These are phyloP conservation scores for Pangasianodon gigas DNA, from an alignment of 2,113 vertebrate species.

Conservation along the genomic window DNA sequence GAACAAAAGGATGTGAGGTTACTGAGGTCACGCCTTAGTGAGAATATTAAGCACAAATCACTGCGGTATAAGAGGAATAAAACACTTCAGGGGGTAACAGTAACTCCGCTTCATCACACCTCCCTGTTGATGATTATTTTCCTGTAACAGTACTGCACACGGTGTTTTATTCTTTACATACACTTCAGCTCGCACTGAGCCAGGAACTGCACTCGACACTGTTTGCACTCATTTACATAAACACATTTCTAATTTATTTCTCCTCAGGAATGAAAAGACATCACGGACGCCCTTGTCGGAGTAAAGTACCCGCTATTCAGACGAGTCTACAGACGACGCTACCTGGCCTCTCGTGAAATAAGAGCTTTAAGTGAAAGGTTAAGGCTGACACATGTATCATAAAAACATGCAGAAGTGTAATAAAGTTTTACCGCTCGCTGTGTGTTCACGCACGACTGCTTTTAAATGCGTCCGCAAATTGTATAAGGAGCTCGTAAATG, in stretches of 20 bases:
- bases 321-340: not conserved
- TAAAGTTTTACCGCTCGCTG: slow-evolving; percentile 67
- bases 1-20: too few relatives aligned
- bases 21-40: too few relatives aligned
- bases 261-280: not conserved
- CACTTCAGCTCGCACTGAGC: not conserved
- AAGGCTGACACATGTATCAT: slow-evolving; percentile 62
- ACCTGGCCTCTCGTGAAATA: not conserved
- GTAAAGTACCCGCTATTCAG: not conserved
- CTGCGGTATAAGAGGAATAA: too few relatives aligned
- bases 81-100: too few relatives aligned
- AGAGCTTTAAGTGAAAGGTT: slow-evolving; percentile 27
- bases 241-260: not conserved
- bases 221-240: not conserved
- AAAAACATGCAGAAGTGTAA: slow-evolving; percentile 63
- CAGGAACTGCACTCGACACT: not conserved
- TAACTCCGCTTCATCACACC: too few relatives aligned
- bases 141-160: not conserved
- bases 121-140: not conserved
- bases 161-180: not conserved
- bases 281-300: not conserved
- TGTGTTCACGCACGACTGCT: slow-evolving; percentile 62
- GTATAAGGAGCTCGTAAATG: slow-evolving; percentile 40
- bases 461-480: slow-evolving; percentile 59
- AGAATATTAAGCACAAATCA: too few relatives aligned